These are phyloP conservation scores for Brenthis daphne DNA, from an alignment of 2,888 invertebrate genomes.

Conservation along the genomic window DNA sequence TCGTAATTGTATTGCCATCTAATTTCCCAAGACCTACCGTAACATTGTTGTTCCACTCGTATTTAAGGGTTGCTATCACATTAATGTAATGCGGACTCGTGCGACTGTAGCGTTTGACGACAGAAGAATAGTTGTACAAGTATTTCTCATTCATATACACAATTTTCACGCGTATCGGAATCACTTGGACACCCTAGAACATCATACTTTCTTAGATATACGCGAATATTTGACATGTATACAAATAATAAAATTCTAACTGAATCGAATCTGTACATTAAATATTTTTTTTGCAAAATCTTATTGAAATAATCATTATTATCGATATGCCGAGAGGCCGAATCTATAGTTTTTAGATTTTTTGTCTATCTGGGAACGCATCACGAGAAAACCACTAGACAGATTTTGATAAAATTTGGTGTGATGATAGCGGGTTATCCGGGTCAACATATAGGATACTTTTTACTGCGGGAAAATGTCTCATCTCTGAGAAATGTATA, in stretches of 20 bases:
- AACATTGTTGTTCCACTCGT: conserved; percentile 47
- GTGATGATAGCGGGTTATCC: too few relatives aligned
- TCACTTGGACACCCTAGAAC: conserved; percentile 42
- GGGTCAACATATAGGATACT: too few relatives aligned
- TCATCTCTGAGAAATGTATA: too few relatives aligned
- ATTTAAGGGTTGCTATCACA: conserved; percentile 28
- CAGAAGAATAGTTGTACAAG: conserved; percentile 25
- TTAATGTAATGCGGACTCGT: conserved; percentile 47
- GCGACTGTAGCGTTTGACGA: conserved; percentile 44
- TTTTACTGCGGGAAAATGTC: too few relatives aligned
- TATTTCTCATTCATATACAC: conserved; percentile 44
- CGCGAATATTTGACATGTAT: not conserved
- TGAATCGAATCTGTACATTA: too few relatives aligned
- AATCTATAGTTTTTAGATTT: not conserved
- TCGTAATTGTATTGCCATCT: not conserved
- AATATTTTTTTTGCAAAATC: too few relatives aligned
- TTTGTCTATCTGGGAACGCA: too few relatives aligned
- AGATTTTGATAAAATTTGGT: too few relatives aligned
- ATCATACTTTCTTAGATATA: not conserved
- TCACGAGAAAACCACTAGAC: too few relatives aligned
- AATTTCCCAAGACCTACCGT: conserved; percentile 43
- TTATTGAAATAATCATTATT: too few relatives aligned
- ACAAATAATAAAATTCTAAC: too few relatives aligned
- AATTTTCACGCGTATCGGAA: conserved; percentile 42
- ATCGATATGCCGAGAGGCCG: too few relatives aligned